Evolutionary conservation across 2,113 vertebrate species (phyloP), one percentile per base, ranked within the genome.

Genomic region (Perca flavescens): DNA sequence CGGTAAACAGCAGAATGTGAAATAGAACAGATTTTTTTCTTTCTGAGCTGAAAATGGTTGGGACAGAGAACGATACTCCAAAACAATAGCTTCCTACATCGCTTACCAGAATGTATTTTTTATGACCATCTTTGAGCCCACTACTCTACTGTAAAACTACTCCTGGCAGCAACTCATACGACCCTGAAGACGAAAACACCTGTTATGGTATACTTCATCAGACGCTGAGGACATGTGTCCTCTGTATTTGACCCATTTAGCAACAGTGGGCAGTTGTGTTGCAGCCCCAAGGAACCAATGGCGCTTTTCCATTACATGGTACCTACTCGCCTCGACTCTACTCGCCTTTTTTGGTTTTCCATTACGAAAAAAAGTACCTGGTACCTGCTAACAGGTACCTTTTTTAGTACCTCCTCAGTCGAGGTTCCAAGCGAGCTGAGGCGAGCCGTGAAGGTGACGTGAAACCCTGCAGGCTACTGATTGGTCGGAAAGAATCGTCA

Each of bases 131-230:
- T 21, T 19, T 65, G 8, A 71, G 16, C 16, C n/a, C 28, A 6
- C 34, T 60, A 25, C 25, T 58, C n/a, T n/a, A n/a, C n/a, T n/a
- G n/a, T n/a, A n/a, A n/a, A n/a, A n/a, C n/a, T n/a, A n/a, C n/a
- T n/a, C 46, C 82, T 86, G 57, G 62, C 78, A 76, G 58, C 36
- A 36, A 61, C 12, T 34, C 3, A 0, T 58, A 25, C 54, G 67
- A 74, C 79, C 65, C 56, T 84, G 64, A 77, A 73, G 54, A 19
- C 40, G 22, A 64, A 80, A 84, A 88, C 69, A 60, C 64, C 53
- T 43, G 21, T 57, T 75, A 34, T 21, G 19, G 57, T 66, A 22
- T 12, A 78, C 53, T 74, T 75, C 68, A 77, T 80, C 80, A 70
- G 74, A 53, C 58, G 36, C 74, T 46, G 40, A 79, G 50, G 15